Percentiles rank a stretch among this genome's conserved stretches.
Evolutionary conservation across 2,888 invertebrate species (phyloP).

Genomic region (Drosophila gaucha): DNA sequence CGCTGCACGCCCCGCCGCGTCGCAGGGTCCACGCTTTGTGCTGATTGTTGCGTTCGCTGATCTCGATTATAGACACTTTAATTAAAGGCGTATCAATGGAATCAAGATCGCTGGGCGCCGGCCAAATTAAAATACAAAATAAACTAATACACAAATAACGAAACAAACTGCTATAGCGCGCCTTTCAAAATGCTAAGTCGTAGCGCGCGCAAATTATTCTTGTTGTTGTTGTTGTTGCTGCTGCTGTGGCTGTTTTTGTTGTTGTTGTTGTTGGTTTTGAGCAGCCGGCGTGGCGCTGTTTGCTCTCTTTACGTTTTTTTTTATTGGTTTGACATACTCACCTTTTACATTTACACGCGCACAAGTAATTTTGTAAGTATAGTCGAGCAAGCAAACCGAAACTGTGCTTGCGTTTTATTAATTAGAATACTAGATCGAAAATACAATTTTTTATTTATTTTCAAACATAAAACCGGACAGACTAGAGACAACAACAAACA

Average conservation of each 20-base stretch:
- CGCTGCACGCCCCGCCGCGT: constrained; percentile 18
- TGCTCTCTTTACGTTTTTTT: not conserved
- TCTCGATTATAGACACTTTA: constrained; percentile 47
- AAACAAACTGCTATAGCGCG: constrained; percentile 1
- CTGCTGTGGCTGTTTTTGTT: not conserved
- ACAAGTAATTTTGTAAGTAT: constrained; percentile 56
- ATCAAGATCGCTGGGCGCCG: constrained; percentile 61
- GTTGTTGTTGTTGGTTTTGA: constrained; percentile 7
- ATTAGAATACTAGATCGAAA: constrained; percentile 43
- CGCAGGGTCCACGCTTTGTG: not conserved
- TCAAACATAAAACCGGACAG: constrained; percentile 48
- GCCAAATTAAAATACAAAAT: constrained; percentile 31
- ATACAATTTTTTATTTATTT: constrained; percentile 22
- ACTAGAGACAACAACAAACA: constrained; percentile 41
- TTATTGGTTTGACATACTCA: constrained; percentile 27
- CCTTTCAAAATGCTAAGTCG: constrained; percentile 23
- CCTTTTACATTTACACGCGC: constrained; percentile 61
- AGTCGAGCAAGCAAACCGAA: constrained; percentile 39
- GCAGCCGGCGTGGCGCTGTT: constrained; percentile 50
- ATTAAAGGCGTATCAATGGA: constrained; percentile 46
- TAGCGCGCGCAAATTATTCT: constrained; percentile 45
- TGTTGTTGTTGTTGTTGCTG: not conserved
- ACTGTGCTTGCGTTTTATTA: constrained; percentile 13
- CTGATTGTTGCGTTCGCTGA: constrained; percentile 13
- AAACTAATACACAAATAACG: not conserved